These are phyloP conservation scores for Parauchenoglanis punctatus DNA, from an alignment of 2,797 vertebrate genomes.

Conservation along the genomic window DNA sequence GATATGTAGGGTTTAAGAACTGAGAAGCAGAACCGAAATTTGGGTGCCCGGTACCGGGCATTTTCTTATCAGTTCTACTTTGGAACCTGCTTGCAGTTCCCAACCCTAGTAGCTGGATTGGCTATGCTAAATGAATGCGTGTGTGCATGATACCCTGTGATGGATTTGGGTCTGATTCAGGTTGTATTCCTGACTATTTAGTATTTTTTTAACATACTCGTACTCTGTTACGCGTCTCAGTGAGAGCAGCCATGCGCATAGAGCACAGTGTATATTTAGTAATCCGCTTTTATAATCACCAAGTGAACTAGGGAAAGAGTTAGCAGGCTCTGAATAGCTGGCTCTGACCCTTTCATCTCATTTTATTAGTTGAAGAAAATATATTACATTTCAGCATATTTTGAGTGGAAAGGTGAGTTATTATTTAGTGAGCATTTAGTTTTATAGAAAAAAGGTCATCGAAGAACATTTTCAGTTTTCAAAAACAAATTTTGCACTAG, in stretches of 20 bases:
- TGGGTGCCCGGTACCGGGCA: no score
- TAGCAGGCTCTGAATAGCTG: not conserved
- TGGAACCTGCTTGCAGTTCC: no score
- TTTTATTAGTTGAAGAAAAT: not conserved
- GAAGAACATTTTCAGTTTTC: not conserved
- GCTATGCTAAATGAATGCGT: not conserved
- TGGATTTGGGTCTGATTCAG: not conserved
- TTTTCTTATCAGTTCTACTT: no score
- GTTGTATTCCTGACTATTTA: not conserved
- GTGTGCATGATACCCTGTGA: not conserved
- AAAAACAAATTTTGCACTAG: constrained; percentile 7
- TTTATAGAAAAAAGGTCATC: not conserved
- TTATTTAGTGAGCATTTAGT: not conserved
- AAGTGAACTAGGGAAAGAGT: not conserved
- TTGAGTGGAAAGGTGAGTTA: not conserved
- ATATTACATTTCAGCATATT: not conserved
- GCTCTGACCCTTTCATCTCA: not conserved
- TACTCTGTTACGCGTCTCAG: not conserved
- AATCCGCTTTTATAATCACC: no score
- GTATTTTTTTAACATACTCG: not conserved
- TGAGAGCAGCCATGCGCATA: not conserved
- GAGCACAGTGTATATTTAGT: not conserved
- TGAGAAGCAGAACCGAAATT: no score
- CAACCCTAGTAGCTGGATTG: not conserved
- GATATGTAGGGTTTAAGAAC: no score